Conservation (phyloP, 2,888 invertebrate species). For the Melipona beecheii region DNA sequence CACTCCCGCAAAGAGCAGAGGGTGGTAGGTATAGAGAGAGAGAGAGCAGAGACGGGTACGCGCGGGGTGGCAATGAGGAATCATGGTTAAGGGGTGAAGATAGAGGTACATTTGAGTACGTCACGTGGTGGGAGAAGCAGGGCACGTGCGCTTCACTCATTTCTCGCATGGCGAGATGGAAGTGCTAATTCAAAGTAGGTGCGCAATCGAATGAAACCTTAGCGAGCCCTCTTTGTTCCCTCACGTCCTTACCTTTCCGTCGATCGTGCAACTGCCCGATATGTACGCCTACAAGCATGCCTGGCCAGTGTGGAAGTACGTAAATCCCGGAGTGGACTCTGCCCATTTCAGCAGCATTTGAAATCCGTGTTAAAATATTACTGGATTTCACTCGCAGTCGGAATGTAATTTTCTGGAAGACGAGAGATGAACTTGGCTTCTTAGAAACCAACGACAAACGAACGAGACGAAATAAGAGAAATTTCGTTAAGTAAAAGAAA, state of each 20-base stretch:
- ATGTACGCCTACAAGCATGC: too few species aligned
- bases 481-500: too few species aligned
- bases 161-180: conserved; percentile 77
- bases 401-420: too few species aligned
- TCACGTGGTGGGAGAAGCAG: conserved; percentile 70
- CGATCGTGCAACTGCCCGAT: conserved; percentile 30
- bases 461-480: too few species aligned
- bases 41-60: too few species aligned
- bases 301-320: neutral
- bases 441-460: too few species aligned
- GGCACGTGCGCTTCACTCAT: conserved; percentile 75
- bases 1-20: conserved; percentile 71
- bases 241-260: conserved; percentile 29
- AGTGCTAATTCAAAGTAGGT: too few species aligned
- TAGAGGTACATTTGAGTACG: conserved; percentile 47
- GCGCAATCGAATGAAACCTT: conserved; percentile 83
- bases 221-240: conserved; percentile 82
- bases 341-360: conserved; percentile 32
- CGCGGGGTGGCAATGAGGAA: too few species aligned
- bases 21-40: too few species aligned
- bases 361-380: too few species aligned
- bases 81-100: conserved; percentile 30
- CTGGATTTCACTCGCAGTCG: too few species aligned
- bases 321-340: conserved; percentile 24
- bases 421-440: too few species aligned